A percentile compares a stretch with the other conserved stretches of the same genome.
Evolutionary conservation across 23 tunicate genomes (phyloP).

Genomic region (Botrylloides violaceus): DNA sequence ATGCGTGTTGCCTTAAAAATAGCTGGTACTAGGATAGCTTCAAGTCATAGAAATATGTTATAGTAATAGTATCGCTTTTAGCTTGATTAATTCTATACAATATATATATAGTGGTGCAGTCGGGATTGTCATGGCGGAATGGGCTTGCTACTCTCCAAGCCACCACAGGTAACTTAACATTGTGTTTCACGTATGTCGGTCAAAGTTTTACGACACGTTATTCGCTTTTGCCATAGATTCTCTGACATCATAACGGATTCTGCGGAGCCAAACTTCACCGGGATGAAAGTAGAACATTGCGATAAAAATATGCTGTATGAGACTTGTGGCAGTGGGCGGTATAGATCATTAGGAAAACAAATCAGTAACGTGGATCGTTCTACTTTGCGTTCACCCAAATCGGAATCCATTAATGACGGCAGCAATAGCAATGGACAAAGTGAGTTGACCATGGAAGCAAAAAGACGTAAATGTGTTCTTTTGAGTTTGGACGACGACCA

Average conservation of each 20-base stretch:
- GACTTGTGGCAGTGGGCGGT: background rate
- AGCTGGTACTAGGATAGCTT: background rate
- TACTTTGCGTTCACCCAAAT: background rate
- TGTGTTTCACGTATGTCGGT: background rate
- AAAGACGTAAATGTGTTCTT: background rate
- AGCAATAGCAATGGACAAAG: background rate
- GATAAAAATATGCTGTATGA: background rate
- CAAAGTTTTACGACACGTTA: too few species aligned
- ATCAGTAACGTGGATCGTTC: background rate
- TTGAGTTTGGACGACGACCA: constrained; percentile 5
- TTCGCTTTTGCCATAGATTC: too few species aligned
- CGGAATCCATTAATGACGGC: background rate
- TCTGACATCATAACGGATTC: too few species aligned
- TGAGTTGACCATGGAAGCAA: background rate
- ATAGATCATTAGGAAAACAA: too few species aligned
- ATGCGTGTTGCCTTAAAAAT: background rate
- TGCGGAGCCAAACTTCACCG: too few species aligned
- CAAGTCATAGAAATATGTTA: too few species aligned
- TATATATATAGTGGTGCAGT: background rate
- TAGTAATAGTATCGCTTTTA: too few species aligned
- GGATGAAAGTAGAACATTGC: background rate
- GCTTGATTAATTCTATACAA: background rate
- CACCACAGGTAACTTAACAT: background rate
- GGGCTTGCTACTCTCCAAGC: background rate
- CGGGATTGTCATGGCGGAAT: background rate